Percentiles rank a stretch among this genome's conserved stretches.
Conservation (phyloP, 92 coral and sea anemone genomes). For the Epizoanthus ramosus region DNA sequence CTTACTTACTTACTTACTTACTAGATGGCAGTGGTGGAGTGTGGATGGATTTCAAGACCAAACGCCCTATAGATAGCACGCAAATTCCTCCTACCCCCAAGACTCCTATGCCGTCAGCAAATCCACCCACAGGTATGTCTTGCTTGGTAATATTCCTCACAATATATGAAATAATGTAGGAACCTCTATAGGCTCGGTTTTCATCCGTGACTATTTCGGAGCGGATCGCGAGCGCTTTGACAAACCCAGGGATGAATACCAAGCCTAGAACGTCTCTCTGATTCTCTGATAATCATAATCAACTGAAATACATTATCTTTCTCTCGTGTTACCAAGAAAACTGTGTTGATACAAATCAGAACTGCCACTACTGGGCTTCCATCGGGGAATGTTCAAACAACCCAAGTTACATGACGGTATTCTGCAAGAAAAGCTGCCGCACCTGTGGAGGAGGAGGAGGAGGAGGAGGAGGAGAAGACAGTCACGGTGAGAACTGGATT, state of each 20-base stretch:
- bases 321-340: neutral
- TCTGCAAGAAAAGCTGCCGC: slow-evolving; percentile 79
- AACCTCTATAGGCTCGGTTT: too few species aligned
- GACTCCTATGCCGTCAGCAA: slow-evolving; percentile 35
- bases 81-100: slow-evolving; percentile 35
- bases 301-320: too few species aligned
- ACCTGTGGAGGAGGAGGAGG: slow-evolving; percentile 52
- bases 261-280: too few species aligned
- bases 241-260: too few species aligned
- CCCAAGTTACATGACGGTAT: slow-evolving; percentile 58
- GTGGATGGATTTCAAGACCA: slow-evolving; percentile 84
- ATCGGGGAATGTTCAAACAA: slow-evolving; percentile 68
- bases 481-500: too few species aligned
- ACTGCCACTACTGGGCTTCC: slow-evolving; percentile 66
- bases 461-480: too few species aligned
- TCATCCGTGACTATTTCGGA: too few species aligned
- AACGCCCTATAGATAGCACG: slow-evolving; percentile 59
- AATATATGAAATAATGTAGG: too few species aligned
- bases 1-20: too few species aligned
- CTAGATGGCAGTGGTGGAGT: slow-evolving; percentile 73
- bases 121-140: slow-evolving; percentile 49
- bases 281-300: too few species aligned
- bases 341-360: slow-evolving; percentile 53
- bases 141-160: too few species aligned
- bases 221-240: too few species aligned